Evolutionary conservation across 2,888 invertebrate genomes (phyloP).

Genomic region (Euproctis similis): DNA sequence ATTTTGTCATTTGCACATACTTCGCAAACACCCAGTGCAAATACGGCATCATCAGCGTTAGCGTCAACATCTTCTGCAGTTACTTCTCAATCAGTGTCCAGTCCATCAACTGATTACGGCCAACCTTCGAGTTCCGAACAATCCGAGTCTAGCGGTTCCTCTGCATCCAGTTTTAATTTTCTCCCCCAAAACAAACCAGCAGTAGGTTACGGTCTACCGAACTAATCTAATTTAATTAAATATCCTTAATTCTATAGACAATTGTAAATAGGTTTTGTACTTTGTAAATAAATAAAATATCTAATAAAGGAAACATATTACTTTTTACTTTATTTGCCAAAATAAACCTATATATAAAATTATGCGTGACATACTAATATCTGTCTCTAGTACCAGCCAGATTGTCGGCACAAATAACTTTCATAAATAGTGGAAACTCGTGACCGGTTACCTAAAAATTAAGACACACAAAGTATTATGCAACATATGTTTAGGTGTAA

Average conservation of each 20-base stretch:
- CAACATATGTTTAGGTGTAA: background rate
- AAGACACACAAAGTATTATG: too few relatives aligned
- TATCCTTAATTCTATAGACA: slow-evolving; percentile 19
- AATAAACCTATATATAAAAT: too few relatives aligned
- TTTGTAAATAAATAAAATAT: slow-evolving; percentile 31
- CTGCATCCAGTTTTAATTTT: slow-evolving; percentile 37
- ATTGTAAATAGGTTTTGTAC: slow-evolving; percentile 9
- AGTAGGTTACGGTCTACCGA: slow-evolving; percentile 49
- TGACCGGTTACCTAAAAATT: slow-evolving; percentile 27
- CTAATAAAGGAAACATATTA: slow-evolving; percentile 13
- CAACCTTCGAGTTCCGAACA: slow-evolving; percentile 20
- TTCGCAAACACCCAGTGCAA: slow-evolving; percentile 29
- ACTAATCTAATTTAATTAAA: slow-evolving; percentile 27
- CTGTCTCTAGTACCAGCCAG: background rate
- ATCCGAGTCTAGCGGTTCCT: slow-evolving; percentile 23
- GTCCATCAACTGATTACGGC: slow-evolving; percentile 36
- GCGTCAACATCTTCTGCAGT: slow-evolving; percentile 18
- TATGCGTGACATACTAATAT: too few relatives aligned
- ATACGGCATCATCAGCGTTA: slow-evolving; percentile 14
- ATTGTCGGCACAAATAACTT: slow-evolving; percentile 41
- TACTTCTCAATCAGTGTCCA: slow-evolving; percentile 20
- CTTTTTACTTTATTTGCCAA: slow-evolving; percentile 2
- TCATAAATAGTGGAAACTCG: slow-evolving; percentile 41
- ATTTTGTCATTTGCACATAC: slow-evolving; percentile 59
- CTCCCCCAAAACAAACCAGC: slow-evolving; percentile 51